Conservation (phyloP, 2,888 invertebrate genomes). For the Polydrusus pterygomalis region DNA sequence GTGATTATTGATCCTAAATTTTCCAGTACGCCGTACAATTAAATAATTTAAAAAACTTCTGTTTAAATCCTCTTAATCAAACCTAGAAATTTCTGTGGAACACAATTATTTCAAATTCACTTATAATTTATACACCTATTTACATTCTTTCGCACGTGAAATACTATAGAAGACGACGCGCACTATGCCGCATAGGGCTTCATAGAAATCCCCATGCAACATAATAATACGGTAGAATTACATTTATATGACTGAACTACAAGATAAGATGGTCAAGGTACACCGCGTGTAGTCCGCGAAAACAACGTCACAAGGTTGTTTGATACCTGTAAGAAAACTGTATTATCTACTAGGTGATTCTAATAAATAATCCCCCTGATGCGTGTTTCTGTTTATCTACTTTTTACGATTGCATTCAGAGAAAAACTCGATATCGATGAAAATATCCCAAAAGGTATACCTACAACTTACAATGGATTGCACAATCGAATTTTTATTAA, state of each 20-base stretch:
- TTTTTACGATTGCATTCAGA: too few species aligned
- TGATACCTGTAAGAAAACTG: constrained; percentile 12
- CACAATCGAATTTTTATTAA: too few species aligned
- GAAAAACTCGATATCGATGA: too few species aligned
- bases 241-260: constrained; percentile 57
- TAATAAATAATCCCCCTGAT: background rate
- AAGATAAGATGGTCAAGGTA: constrained; percentile 68
- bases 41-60: background rate
- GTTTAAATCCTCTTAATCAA: background rate
- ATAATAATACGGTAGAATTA: constrained; percentile 10
- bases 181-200: constrained; percentile 16
- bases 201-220: constrained; percentile 10
- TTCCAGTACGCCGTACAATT: too few species aligned
- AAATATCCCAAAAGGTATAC: too few species aligned
- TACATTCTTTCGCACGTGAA: background rate
- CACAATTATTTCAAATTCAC: background rate
- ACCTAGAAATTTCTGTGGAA: background rate
- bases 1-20: too few species aligned
- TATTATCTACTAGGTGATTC: background rate
- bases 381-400: too few species aligned
- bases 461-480: too few species aligned
- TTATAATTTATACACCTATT: constrained; percentile 2
- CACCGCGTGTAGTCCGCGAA: constrained; percentile 42
- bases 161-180: constrained; percentile 2
- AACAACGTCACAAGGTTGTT: constrained; percentile 33